Evolutionary conservation across 1,140 invertebrate species (phyloP).

Genomic region (Centruroides vittatus): DNA sequence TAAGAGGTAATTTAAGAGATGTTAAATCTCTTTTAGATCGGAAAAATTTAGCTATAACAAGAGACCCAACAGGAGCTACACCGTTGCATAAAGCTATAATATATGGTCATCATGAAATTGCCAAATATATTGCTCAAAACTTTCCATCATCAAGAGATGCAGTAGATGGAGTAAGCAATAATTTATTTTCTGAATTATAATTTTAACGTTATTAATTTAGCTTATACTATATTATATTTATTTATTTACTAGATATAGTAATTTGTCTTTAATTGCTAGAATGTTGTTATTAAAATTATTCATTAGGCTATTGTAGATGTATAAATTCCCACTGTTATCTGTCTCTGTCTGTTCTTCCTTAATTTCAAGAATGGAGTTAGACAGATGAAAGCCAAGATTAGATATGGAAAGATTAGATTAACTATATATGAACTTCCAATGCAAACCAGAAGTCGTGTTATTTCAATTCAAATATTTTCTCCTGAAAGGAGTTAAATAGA

Average conservation of each 20-base stretch:
- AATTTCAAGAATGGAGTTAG: no score
- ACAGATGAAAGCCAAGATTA: no score
- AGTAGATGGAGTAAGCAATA: constrained; percentile 15
- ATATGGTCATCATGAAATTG: constrained; percentile 69
- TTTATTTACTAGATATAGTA: neutral
- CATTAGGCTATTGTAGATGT: no score
- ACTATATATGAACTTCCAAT: no score
- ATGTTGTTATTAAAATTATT: no score
- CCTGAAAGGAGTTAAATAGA: no score
- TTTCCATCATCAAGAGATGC: constrained; percentile 17
- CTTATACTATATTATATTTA: neutral
- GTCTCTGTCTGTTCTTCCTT: no score
- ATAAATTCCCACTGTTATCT: no score
- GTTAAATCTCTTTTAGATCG: constrained; percentile 72
- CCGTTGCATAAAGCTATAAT: constrained; percentile 84
- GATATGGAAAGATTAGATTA: no score
- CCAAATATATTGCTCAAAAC: constrained; percentile 43
- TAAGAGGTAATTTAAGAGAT: constrained; percentile 64
- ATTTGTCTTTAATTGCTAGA: neutral
- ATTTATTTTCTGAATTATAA: neutral
- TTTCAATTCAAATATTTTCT: no score
- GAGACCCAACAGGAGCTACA: constrained; percentile 71
- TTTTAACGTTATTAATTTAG: neutral
- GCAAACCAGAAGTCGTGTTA: no score
- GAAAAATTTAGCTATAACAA: constrained; percentile 75